Conservation (phyloP, 2,888 invertebrate genomes). For the Drepana falcataria region DNA sequence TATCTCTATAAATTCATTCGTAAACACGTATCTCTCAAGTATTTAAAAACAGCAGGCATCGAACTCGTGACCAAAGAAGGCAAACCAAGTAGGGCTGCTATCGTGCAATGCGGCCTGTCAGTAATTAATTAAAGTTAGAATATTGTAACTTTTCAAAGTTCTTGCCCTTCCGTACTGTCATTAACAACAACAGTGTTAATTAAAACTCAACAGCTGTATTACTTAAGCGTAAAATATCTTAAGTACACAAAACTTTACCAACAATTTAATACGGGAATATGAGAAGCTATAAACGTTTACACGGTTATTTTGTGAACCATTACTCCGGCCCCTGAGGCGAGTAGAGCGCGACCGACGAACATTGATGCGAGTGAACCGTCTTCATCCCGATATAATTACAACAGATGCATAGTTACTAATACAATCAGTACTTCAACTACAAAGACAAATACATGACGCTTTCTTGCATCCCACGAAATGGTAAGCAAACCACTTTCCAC, state of each 20-base stretch:
- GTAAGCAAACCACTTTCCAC: too few relatives aligned
- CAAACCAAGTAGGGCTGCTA: too few relatives aligned
- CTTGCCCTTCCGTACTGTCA: too few relatives aligned
- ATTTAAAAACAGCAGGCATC: too few relatives aligned
- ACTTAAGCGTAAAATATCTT: not conserved
- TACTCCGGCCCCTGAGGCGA: not conserved
- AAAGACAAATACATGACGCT: not conserved
- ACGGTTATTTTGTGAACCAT: not conserved
- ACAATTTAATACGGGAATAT: not conserved
- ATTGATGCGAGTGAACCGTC: not conserved
- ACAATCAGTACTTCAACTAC: not conserved
- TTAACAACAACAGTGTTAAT: not conserved
- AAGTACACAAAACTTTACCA: not conserved
- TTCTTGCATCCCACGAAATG: too few relatives aligned
- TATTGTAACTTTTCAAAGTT: too few relatives aligned
- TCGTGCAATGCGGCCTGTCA: too few relatives aligned
- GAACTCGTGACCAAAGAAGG: too few relatives aligned
- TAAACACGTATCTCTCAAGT: too few relatives aligned
- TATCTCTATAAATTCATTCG: too few relatives aligned
- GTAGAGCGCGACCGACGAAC: not conserved
- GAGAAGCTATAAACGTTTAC: slow-evolving; percentile 1
- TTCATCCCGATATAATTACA: not conserved
- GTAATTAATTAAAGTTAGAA: too few relatives aligned
- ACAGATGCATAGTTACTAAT: not conserved
- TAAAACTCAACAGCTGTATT: not conserved